Evolutionary conservation across 2,797 vertebrate genomes (phyloP), one percentile per base, ranked within the genome.

Genomic region (Phrynocephalus vlangalii): DNA sequence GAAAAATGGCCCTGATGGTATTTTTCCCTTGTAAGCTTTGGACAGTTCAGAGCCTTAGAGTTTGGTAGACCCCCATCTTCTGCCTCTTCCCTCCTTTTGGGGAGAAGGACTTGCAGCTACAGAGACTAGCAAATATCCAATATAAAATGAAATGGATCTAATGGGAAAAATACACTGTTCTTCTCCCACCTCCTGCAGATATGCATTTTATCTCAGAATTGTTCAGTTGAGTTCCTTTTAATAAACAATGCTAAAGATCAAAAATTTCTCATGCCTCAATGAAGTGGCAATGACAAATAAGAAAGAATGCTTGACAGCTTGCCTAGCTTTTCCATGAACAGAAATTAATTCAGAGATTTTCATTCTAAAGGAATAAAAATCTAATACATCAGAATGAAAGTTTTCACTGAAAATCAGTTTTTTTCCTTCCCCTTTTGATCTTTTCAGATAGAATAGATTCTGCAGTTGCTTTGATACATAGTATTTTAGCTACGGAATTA

Each of bases 241-340:
- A 48, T 26, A 73, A 60, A 70, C 72, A 79, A 56, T 50, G 28
- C 28, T 88, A 76, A 73, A 52, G 24, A 9, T 71, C 44, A 66
- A 80, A 26, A 70, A 52, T 44, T 52, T 16, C 13, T 83, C 66
- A 76, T 70, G 66, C 73, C 44, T 70, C 22, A 28, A 83, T 56
- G 77, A 63, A 76, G 5, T 56, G 71, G 52, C 68, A 72, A 84
- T 84, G 70, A 84, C 66, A 80, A 88, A 84, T 78, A n/a, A 26
- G 60, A 48, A 38, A 30, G 30, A 66, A n/a, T 7, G 4, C 56
- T 28, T 80, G 77, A 72, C 82, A 79, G 33, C 15, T 50, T 79
- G 15, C 77, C 79, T 48, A 56, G 18, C 48, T 86, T 86, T 81
- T 80, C 4, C 33, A 72, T 33, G 24, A 63, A 72, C 5, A 72